phyloP scores from a whole-genome alignment of 2,113 vertebrate genomes.

The Pseudolaguvia tuberculata region DNA sequence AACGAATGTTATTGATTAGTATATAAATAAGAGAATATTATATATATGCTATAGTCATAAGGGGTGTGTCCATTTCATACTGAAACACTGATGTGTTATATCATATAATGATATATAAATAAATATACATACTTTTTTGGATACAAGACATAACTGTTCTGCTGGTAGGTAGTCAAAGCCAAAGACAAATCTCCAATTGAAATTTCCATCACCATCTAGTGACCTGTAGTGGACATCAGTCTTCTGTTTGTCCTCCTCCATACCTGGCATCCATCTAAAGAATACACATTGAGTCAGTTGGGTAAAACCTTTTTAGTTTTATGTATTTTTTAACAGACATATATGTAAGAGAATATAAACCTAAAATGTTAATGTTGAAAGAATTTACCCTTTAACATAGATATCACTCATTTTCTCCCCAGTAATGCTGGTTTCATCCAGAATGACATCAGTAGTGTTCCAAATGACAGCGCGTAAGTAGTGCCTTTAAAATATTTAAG shows the following conservation, averaged over 20 bases:
- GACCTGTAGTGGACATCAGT: slow-evolving; percentile 97
- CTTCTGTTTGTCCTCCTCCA: slow-evolving; percentile 97
- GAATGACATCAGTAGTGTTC: slow-evolving; percentile 91
- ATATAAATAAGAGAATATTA: neutral
- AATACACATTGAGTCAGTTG: neutral
- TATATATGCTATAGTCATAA: neutral
- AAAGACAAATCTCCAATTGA: slow-evolving; percentile 96
- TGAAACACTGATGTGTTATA: too few relatives aligned
- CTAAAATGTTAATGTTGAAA: neutral
- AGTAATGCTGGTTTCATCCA: slow-evolving; percentile 96
- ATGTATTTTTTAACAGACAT: slow-evolving; percentile 1
- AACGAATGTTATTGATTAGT: neutral
- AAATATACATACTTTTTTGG: slow-evolving; percentile 79
- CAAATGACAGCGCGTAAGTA: slow-evolving; percentile 84
- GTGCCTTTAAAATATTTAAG: slow-evolving; percentile 65
- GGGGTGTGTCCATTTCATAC: neutral
- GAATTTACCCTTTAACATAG: slow-evolving; percentile 88
- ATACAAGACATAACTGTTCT: slow-evolving; percentile 86
- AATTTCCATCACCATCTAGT: slow-evolving; percentile 94
- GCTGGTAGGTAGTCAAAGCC: slow-evolving; percentile 91
- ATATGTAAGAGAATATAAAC: neutral
- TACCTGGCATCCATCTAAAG: slow-evolving; percentile 92
- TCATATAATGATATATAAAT: too few relatives aligned
- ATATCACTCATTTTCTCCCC: slow-evolving; percentile 97
- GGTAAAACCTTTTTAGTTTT: neutral